Base-by-base conservation (phyloP, 2,797 vertebrate genomes). In the Bradypodion ventrale region DNA sequence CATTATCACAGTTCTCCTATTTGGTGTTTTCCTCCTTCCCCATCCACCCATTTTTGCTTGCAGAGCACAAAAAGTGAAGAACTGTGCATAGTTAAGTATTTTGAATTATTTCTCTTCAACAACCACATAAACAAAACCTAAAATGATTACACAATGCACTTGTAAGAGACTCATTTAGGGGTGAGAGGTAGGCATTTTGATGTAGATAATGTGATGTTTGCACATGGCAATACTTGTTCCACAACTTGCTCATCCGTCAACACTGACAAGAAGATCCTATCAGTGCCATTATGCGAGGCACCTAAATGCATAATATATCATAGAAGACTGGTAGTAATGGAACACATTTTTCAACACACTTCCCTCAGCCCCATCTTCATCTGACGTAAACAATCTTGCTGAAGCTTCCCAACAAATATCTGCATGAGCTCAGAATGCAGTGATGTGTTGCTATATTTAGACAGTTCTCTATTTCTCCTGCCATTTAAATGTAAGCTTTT, bases 401-500 rank as follows among this genome's bases (percentile, higher is more conserved):
- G 35, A 46, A 32, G 73, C 83, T 83, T 66, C 9, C 37, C 62
- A 66, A 77, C 1, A 85, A 86, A 77, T 62, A 85, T 16, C 25
- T 65, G 7, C 29, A 52, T 73, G 65, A 83, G 84, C 68, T 83
- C 42, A 80, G 25, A n/a, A 77, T 42, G 73, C n/a, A 75, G 23
- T 68, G 25, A 68, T 52, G 42, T 8, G 86, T 83, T 76, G 52
- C 23, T 62, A 2, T 83, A 40, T 9, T 87, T 85, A 1, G 0
- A 46, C 8, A 83, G 75, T 75, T 87, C 83, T 42, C 52, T 85
- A 35, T 88, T 92, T 90, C 83, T 85, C 66, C 75, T 29, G 69
- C 32, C 56, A 46, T 82, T 83, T 9, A 5, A 70, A 79, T 83
- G 86, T 44, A 60, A 32, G 10, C 29, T 86, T 83, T 75, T 89